phyloP scores from a whole-genome alignment of 2,113 vertebrate genomes.

The Gallinago paraguaiae region DNA sequence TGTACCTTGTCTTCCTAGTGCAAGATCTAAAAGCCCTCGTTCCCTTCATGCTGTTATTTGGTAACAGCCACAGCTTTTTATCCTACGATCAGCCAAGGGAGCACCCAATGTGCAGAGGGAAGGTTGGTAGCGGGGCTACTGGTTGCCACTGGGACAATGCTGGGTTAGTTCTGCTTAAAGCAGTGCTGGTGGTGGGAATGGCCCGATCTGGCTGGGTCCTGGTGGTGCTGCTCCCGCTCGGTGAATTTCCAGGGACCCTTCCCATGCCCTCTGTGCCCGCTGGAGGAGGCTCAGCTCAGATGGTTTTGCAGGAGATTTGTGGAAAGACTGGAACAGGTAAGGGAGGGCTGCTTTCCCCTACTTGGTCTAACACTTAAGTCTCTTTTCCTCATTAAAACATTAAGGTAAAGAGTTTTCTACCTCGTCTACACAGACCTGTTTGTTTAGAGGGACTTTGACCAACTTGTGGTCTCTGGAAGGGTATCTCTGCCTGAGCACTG shows the following conservation, averaged over 20 bases:
- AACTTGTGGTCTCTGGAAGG: not conserved
- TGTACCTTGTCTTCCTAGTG: not conserved
- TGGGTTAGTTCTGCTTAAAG: not conserved
- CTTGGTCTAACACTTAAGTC: not conserved
- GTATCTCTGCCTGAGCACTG: not conserved
- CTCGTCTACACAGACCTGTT: not conserved
- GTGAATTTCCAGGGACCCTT: not conserved
- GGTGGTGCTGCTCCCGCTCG: accelerated
- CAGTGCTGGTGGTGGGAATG: accelerated
- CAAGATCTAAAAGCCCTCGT: not conserved
- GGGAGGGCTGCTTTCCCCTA: not conserved
- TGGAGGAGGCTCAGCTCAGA: not conserved
- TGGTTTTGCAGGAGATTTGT: not conserved
- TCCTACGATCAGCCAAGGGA: not conserved
- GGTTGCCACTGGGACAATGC: not conserved
- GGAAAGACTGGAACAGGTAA: not conserved
- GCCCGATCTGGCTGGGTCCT: not conserved
- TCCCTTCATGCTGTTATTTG: not conserved
- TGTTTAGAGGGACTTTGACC: not conserved
- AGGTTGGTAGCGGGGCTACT: not conserved
- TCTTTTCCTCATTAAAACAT: not conserved
- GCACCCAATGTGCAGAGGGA: not conserved
- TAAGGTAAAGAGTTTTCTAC: not conserved
- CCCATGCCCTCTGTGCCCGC: accelerated
- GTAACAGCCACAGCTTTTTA: not conserved